These are phyloP conservation scores for Pseudopleuronectes americanus DNA, from an alignment of 2,797 vertebrate species.

Conservation along the genomic window DNA sequence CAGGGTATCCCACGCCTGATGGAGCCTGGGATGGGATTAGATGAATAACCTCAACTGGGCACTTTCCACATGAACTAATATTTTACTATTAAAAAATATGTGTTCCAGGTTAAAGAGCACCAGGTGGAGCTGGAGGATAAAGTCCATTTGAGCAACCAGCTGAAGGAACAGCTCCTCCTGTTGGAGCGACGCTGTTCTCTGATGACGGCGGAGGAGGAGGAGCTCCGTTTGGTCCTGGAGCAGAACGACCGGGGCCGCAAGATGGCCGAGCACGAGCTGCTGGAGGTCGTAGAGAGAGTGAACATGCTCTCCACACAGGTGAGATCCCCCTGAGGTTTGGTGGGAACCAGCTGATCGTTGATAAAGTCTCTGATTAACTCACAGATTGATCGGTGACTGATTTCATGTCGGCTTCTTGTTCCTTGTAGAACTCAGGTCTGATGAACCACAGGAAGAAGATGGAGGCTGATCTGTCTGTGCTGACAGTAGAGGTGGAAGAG, in stretches of 20 bases:
- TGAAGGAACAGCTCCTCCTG: slow-evolving; percentile 87
- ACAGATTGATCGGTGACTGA: neutral
- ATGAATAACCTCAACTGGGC: too few species aligned
- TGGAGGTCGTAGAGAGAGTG: slow-evolving; percentile 88
- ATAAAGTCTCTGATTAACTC: neutral
- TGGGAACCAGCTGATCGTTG: neutral
- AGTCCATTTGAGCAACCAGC: slow-evolving; percentile 83
- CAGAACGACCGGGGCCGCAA: slow-evolving; percentile 88
- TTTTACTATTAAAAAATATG: too few species aligned
- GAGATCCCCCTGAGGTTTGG: neutral
- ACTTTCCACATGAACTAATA: too few species aligned
- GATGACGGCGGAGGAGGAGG: slow-evolving; percentile 87
- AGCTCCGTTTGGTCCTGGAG: slow-evolving; percentile 86
- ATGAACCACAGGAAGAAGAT: slow-evolving; percentile 71
- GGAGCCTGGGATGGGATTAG: too few species aligned
- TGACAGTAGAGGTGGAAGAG: slow-evolving; percentile 70
- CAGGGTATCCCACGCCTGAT: too few species aligned
- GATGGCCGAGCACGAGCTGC: slow-evolving; percentile 90
- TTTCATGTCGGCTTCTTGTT: neutral
- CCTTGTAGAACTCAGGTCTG: slow-evolving; percentile 62
- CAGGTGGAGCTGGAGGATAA: slow-evolving; percentile 89
- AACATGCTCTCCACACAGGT: slow-evolving; percentile 91
- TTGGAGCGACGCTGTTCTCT: slow-evolving; percentile 88
- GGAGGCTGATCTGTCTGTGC: slow-evolving; percentile 60
- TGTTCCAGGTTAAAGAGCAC: slow-evolving; percentile 80